Evolutionary conservation across 2,797 vertebrate species (phyloP).

Genomic region (Paratrypauchen microcephalus): DNA sequence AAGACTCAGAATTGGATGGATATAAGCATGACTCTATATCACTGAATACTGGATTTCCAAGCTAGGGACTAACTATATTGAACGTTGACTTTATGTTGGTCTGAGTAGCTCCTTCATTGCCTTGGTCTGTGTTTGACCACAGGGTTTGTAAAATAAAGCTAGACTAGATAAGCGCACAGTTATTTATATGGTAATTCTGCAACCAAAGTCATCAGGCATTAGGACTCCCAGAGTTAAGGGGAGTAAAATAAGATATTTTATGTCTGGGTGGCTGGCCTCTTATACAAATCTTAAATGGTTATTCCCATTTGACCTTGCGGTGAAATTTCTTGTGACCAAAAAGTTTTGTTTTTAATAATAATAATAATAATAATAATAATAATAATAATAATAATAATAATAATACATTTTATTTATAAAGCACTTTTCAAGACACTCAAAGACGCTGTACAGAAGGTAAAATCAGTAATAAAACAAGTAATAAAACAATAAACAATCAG

Average conservation of each 20-base stretch:
- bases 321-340: background rate
- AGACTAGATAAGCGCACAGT: slow-evolving; percentile 45
- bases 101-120: background rate
- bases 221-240: slow-evolving; percentile 20
- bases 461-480: too few species aligned
- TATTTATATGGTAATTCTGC: slow-evolving; percentile 67
- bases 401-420: too few species aligned
- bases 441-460: too few species aligned
- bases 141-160: slow-evolving; percentile 33
- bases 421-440: too few species aligned
- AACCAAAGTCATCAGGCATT: slow-evolving; percentile 43
- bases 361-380: too few species aligned
- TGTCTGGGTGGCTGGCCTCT: slow-evolving; percentile 2
- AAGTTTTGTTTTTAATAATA: background rate
- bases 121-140: slow-evolving; percentile 14
- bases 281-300: slow-evolving; percentile 1
- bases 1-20: too few species aligned
- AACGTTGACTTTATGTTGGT: background rate
- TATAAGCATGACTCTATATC: too few species aligned
- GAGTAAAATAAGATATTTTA: slow-evolving; percentile 17
- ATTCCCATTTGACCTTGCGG: slow-evolving; percentile 15
- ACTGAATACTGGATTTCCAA: too few species aligned
- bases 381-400: too few species aligned
- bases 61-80: too few species aligned
- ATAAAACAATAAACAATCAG: too few species aligned